Evolutionary conservation across 2,113 vertebrate genomes (phyloP), one percentile per base, ranked within the genome.

Genomic region (Neogale vison): DNA sequence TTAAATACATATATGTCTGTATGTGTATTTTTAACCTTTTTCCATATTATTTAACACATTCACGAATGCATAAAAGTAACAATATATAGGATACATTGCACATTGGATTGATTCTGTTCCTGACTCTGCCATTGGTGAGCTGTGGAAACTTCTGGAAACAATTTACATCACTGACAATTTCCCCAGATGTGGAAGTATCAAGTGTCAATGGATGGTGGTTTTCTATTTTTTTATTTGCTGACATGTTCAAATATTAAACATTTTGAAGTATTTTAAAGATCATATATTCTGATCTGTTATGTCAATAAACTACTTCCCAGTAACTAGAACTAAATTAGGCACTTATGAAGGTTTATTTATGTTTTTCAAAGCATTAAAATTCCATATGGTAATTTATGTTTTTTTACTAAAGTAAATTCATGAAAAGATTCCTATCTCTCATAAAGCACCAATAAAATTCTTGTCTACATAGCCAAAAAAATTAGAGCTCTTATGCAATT

Each of bases 191-290:
- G 52, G 81, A 96, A 90, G 57, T 93, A 92, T 96, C 93, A 92
- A 96, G 61, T 96, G 79, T 92, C 96, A 95, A 63, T 77, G 67
- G 71, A 69, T 74, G 50, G 63, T 77, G 63, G 47, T 74, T 94
- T 97, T 98, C 50, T 82, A 17, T 74, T 50, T 95, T 96, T 90
- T 89, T 57, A 95, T 95, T 94, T 96, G 88, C 82, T 97, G 90
- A 96, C 90, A 94, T 90, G 34, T 90, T 94, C 79, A 96, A 97
- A 96, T 92, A 95, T 63, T 97, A 97, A 97, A 96, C 55, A 97
- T 96, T 98, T 17, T 96, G 47, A 95, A 94, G 45, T 96, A 91
- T 91, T 96, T 96, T 92, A 92, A 93, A 95, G n/a, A 96, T 72
- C 50, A 80, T 34, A 86, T 90, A 93, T 92, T 98, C 36, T 95